Evolutionary conservation across 2,888 invertebrate species (phyloP).

Genomic region (Ornithoptera alexandrae): DNA sequence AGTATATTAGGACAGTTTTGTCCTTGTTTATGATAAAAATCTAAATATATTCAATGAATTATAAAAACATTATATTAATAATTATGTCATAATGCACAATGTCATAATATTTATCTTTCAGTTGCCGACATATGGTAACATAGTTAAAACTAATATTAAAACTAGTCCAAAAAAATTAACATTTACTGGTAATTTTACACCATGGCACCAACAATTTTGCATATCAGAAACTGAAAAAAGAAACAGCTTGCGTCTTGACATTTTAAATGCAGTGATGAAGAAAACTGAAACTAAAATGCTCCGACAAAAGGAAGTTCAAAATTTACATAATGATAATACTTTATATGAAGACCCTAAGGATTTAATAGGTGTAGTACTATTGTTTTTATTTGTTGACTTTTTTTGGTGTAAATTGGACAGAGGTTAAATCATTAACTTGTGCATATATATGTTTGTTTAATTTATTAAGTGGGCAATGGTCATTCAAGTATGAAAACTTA

Average conservation of each 20-base stretch:
- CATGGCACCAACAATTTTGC: slow-evolving; percentile 48
- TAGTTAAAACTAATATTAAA: slow-evolving; percentile 41
- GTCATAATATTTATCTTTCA: slow-evolving; percentile 27
- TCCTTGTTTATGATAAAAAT: no score
- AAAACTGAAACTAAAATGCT: slow-evolving; percentile 54
- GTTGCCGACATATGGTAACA: slow-evolving; percentile 40
- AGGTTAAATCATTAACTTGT: no score
- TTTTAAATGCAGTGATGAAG: slow-evolving; percentile 57
- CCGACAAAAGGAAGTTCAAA: slow-evolving; percentile 39
- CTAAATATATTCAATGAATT: no score
- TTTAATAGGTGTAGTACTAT: slow-evolving; percentile 53
- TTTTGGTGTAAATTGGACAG: no score
- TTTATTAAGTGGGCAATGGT: no score
- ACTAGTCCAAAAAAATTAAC: slow-evolving; percentile 47
- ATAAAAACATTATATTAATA: no score
- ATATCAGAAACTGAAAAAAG: slow-evolving; percentile 47
- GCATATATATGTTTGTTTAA: no score
- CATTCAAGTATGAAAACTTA: no score
- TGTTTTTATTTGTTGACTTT: no score
- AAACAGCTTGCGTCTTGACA: slow-evolving; percentile 60
- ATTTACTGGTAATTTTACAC: slow-evolving; percentile 62
- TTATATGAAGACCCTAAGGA: slow-evolving; percentile 72
- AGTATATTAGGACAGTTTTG: no score
- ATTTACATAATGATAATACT: slow-evolving; percentile 50
- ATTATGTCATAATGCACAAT: not conserved